Evolutionary conservation across 1,140 invertebrate species (phyloP), one percentile per base, ranked within the genome.

Genomic region (Phthorimaea operculella): DNA sequence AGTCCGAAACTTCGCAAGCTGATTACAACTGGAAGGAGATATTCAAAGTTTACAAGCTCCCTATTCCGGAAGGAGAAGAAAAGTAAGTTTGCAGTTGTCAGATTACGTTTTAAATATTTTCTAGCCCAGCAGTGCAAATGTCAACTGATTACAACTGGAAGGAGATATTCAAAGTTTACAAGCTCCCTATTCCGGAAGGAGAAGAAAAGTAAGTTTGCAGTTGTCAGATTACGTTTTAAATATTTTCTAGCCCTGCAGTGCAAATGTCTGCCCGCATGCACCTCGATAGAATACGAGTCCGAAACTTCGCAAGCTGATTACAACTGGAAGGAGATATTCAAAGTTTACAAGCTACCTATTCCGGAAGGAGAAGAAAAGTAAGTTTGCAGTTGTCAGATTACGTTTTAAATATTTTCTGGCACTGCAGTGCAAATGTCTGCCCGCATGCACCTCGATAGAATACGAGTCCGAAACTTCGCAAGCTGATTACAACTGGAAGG

Each of bases 391-490:
- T n/a, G 6, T 47, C n/a, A n/a, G 12, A 36, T 12, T 36, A 36
- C 34, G 34, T 36, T 7, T n/a, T n/a, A n/a, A n/a, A n/a, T n/a
- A n/a, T n/a, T n/a, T n/a, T n/a, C n/a, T n/a, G n/a, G n/a, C n/a
- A 7, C 7, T 8, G 34, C 34, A 7, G n/a, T n/a, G n/a, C n/a
- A n/a, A n/a, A n/a, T 92, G 91, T 66, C 73, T 92, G 54, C 90
- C 90, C 1, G 86, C 89, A 0, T 92, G 91, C 62, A 91, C 89
- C 0, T 89, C 90, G 1, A 83, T 92, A 0, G 84, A 87, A 8
- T 92, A 92, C 66, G 88, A 90, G 57, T 88, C 89, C 0, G 90
- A 91, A 74, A 90, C 89, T 1, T 91, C 90, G 0, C 90, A 91
- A 67, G 90, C 89, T 6, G 87, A 90, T 68, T 90, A 87, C 52